A percentile compares a stretch with the other conserved stretches of the same genome.
Evolutionary conservation across 2,113 vertebrate genomes (phyloP).

Genomic region (Talpa occidentalis): DNA sequence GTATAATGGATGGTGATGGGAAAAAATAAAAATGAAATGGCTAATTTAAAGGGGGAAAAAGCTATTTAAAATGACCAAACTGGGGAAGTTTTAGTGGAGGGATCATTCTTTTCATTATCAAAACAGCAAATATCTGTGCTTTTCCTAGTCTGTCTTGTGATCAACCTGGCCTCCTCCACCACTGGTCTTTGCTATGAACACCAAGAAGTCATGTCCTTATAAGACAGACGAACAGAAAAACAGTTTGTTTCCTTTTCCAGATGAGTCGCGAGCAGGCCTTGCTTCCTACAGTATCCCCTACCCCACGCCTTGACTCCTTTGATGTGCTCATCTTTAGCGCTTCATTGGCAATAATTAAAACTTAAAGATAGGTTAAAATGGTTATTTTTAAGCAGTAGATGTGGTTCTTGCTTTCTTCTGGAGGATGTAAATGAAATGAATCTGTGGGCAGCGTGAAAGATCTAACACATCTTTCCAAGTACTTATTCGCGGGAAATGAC

Average conservation of each 20-base stretch:
- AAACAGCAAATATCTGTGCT: conserved; percentile 83
- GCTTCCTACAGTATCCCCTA: background rate
- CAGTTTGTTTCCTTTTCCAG: background rate
- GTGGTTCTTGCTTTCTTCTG: background rate
- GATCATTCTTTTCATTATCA: conserved; percentile 75
- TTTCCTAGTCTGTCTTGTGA: conserved; percentile 81
- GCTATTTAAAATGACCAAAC: conserved; percentile 50
- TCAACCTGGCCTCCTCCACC: conserved; percentile 84
- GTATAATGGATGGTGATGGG: too few relatives aligned
- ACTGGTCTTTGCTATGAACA: conserved; percentile 82
- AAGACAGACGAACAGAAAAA: too few relatives aligned
- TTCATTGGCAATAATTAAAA: background rate
- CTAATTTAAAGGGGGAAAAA: background rate
- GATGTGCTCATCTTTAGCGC: background rate
- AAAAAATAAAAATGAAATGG: too few relatives aligned
- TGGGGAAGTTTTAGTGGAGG: conserved; percentile 23
- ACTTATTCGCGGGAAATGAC: background rate
- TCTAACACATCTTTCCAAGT: background rate
- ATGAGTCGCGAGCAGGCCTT: background rate
- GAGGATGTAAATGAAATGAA: background rate
- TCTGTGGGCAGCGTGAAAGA: background rate
- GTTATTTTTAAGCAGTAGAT: background rate
- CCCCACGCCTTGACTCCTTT: background rate
- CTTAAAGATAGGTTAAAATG: background rate
- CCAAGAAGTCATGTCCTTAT: conserved; percentile 82